Evolutionary conservation across 2,888 invertebrate species (phyloP).

Genomic region (Eristalinus aeneus): DNA sequence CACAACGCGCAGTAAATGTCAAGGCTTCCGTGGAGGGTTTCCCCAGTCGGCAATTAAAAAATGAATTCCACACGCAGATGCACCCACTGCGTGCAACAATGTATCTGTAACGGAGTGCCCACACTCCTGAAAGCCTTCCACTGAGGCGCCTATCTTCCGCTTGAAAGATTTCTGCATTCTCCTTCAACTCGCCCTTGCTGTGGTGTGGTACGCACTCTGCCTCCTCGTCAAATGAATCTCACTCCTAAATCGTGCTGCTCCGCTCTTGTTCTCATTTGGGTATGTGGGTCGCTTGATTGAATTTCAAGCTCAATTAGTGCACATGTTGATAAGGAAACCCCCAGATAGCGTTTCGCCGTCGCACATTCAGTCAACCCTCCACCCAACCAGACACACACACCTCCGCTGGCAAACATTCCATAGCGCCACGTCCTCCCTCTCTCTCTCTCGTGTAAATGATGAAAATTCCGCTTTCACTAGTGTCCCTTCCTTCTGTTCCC

Average conservation of each 20-base stretch:
- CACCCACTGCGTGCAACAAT: too few species aligned
- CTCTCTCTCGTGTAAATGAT: conserved; percentile 26
- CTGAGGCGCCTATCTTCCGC: too few species aligned
- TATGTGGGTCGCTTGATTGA: conserved; percentile 30
- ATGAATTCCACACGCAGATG: too few species aligned
- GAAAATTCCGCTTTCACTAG: conserved; percentile 36
- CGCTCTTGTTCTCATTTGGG: conserved; percentile 46
- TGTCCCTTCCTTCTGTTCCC: not conserved
- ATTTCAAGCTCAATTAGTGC: not conserved
- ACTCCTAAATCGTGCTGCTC: conserved; percentile 40
- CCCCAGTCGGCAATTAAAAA: too few species aligned
- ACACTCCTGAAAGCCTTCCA: too few species aligned
- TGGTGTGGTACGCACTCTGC: too few species aligned
- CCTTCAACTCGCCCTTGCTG: too few species aligned
- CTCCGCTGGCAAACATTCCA: conserved; percentile 37
- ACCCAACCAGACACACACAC: not conserved
- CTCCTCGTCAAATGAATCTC: conserved; percentile 48
- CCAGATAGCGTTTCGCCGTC: conserved; percentile 6
- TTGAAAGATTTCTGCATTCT: too few species aligned
- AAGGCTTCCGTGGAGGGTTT: too few species aligned
- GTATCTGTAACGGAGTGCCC: too few species aligned
- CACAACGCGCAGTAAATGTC: too few species aligned
- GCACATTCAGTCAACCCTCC: not conserved
- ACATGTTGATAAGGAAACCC: conserved; percentile 11
- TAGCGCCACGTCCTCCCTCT: conserved; percentile 33